These are phyloP conservation scores for Scolopax bukidnonensis DNA, from an alignment of 2,797 vertebrate species.

Conservation along the genomic window DNA sequence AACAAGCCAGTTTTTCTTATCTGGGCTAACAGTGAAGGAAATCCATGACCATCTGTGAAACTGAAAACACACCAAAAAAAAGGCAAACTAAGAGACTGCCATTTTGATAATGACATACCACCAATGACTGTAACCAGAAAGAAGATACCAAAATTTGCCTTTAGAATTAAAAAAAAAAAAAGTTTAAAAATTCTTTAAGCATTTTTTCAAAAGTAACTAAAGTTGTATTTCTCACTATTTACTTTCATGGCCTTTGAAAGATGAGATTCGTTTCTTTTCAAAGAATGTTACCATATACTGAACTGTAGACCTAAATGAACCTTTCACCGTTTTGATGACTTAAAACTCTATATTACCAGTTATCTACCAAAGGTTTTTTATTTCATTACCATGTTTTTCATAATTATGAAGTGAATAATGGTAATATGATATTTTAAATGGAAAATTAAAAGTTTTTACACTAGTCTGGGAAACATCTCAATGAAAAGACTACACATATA, in stretches of 20 bases:
- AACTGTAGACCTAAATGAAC: background rate
- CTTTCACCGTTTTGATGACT: background rate
- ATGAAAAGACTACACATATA: background rate
- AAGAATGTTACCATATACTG: background rate
- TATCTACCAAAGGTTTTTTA: background rate
- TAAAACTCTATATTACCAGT: background rate
- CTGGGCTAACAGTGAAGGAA: background rate
- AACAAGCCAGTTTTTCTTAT: background rate
- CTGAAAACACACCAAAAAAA: background rate
- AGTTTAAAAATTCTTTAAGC: background rate
- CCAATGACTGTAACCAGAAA: background rate
- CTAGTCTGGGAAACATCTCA: background rate
- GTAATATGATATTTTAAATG: background rate
- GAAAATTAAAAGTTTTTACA: background rate
- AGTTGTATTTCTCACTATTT: background rate
- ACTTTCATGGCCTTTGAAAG: background rate
- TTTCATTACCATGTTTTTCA: background rate
- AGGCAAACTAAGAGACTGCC: background rate
- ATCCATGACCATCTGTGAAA: background rate
- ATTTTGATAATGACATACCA: background rate
- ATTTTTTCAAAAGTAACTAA: background rate
- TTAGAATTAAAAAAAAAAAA: background rate
- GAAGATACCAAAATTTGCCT: background rate
- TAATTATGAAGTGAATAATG: background rate
- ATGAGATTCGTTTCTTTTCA: background rate